Base-by-base conservation (phyloP, 2,888 invertebrate genomes). In the Chironomus riparius region DNA sequence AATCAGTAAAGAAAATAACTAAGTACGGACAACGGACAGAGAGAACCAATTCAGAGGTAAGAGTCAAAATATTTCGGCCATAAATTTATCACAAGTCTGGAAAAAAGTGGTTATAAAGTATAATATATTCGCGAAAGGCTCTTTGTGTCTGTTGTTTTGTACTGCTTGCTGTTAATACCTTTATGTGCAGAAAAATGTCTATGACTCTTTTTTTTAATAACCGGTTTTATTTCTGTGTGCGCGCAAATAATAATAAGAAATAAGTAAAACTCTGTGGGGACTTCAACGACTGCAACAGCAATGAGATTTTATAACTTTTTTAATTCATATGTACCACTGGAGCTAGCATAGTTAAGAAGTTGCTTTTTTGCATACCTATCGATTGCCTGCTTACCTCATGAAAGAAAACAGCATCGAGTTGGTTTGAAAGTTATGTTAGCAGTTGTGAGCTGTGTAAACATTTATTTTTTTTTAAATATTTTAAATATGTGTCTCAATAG, bases 241-340 rank as follows among this genome's bases (percentile, higher is more conserved):
- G 65, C 65, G n/a, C 12, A 65, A 21, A 24, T 21, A 56, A 15
- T 56, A n/a, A 15, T 56, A 56, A n/a, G 56, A 18, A 56, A 18
- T 18, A 18, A 56, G 15, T 15, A 62, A 18, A 21, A 62, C 62
- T 18, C 50, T 56, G 15, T 56, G 24, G 65, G 65, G 65, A 65
- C 65, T 65, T 65, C 65, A 65, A 65, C 24, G 65, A 65, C 65
- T 65, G 65, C 65, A 65, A 65, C 21, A 65, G 65, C 65, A 65
- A 65, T 65, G 22, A 65, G 65, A 65, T 65, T 65, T 65, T 65
- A 65, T 65, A 65, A 65, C 22, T 65, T 65, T n/a, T n/a, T 65
- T 65, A 65, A 22, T 24, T 65, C 65, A 65, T 65, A 24, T 65
- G 22, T 65, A 65, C 24, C 21, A 5, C 13, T n/a, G n/a, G n/a